Evolutionary conservation across 2,797 vertebrate species (phyloP), one percentile per base, ranked within the genome.

Genomic region (Champsocephalus gunnari): DNA sequence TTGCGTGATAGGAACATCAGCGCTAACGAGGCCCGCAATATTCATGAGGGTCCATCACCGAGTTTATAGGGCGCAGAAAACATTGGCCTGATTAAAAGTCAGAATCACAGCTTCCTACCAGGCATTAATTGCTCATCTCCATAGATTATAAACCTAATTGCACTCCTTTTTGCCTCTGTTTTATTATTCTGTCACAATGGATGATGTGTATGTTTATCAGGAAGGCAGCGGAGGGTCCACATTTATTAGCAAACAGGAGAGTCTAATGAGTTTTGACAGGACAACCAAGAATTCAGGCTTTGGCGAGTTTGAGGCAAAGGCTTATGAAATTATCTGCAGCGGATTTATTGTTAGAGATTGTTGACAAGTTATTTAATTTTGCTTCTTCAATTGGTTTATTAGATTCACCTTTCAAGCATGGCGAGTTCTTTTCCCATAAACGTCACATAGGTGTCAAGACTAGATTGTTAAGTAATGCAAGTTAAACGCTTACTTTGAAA

Each of bases 121-220:
- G 66, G 68, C 59, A 67, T 83, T 91, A 93, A 93, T 94, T 92
- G 84, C 87, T 87, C 83, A 87, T 93, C 79, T 91, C 77, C 81
- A 85, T 88, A 91, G 88, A 93, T 90, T 89, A 88, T 88, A 69
- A 86, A 89, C 73, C 73, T 91, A 93, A 93, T 93, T 92, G 89
- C 75, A 63, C 70, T 49, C 24, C 86, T 89, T 88, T 89, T 82
- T 78, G 44, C 58, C 14, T 41, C 47, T 87, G 84, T 92, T 93
- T 92, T 92, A 94, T 95, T 92, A 93, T 91, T 87, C 87, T 92
- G 93, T 93, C 92, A 93, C 87, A 92, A 90, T 90, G 81, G 81
- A 94, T 94, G 91, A 88, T 73, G 71, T 71, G 81, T 74, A 70
- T 83, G 83, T 92, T 92, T 88, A 74, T 93, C 89, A 92, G 67